Conservation (phyloP, 23 tunicate genomes). For the Corella eumyota region DNA sequence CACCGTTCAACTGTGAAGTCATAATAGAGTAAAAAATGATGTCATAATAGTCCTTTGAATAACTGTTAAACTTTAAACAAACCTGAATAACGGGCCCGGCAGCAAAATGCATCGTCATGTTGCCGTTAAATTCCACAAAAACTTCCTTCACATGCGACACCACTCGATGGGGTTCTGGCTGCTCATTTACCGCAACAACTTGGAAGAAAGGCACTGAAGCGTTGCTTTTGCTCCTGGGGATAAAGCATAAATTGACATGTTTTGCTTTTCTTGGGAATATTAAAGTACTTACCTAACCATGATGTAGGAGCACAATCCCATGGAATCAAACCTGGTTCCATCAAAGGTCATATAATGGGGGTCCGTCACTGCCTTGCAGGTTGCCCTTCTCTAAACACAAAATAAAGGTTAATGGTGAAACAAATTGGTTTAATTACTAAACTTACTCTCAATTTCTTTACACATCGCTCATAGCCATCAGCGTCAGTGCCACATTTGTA, state of each 20-base stretch:
- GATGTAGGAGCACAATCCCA: slow-evolving; percentile 66
- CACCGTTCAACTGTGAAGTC: slow-evolving; percentile 18
- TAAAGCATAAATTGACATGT: not conserved
- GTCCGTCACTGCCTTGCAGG: slow-evolving; percentile 67
- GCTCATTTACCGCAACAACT: slow-evolving; percentile 41
- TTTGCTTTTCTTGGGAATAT: not conserved
- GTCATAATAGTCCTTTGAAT: not conserved
- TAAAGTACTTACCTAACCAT: slow-evolving; percentile 33
- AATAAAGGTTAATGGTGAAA: not conserved
- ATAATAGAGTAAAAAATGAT: not conserved
- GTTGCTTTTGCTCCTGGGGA: not conserved
- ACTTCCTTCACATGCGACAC: slow-evolving; percentile 51
- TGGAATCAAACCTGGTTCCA: slow-evolving; percentile 39
- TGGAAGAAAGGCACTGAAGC: slow-evolving; percentile 9
- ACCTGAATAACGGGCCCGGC: slow-evolving; percentile 15
- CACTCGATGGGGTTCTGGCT: slow-evolving; percentile 11
- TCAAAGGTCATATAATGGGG: slow-evolving; percentile 71
- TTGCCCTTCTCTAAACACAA: slow-evolving; percentile 41
- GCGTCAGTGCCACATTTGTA: slow-evolving; percentile 15
- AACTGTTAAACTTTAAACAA: too few species aligned
- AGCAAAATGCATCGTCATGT: slow-evolving; percentile 4
- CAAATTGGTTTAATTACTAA: too few species aligned
- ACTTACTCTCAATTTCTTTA: slow-evolving; percentile 24
- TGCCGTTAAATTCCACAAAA: slow-evolving; percentile 4
- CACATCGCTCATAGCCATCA: slow-evolving; percentile 33